Conservation (phyloP, 2,113 vertebrate genomes). For the Microtus ochrogaster region DNA sequence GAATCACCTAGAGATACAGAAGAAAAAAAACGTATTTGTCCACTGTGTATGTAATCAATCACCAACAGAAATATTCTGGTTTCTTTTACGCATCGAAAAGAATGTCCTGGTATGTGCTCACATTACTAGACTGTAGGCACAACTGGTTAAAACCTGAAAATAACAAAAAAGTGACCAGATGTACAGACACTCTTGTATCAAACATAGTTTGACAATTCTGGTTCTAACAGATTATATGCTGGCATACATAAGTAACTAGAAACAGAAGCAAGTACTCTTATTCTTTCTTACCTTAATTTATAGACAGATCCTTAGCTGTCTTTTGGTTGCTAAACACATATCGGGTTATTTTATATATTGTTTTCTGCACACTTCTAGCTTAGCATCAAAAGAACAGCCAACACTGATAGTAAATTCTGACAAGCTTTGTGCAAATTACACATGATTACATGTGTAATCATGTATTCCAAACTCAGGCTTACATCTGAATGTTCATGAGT, state of each 20-base stretch:
- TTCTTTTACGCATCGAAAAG: background rate
- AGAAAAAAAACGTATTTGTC: background rate
- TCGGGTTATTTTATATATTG: background rate
- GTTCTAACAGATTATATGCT: background rate
- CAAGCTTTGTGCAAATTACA: background rate
- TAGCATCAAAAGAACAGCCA: background rate
- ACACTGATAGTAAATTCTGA: background rate
- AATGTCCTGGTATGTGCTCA: background rate
- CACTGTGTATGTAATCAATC: background rate
- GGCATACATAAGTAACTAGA: background rate
- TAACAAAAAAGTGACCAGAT: background rate
- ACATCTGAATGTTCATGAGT: background rate
- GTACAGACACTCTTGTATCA: background rate
- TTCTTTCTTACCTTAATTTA: background rate
- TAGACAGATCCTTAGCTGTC: background rate
- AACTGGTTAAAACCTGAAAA: background rate
- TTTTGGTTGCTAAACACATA: background rate
- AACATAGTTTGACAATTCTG: background rate
- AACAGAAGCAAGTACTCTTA: background rate
- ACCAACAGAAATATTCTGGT: background rate
- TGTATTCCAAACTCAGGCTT: background rate
- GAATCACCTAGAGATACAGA: background rate
- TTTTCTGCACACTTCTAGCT: background rate
- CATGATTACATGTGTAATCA: background rate
- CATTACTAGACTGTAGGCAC: background rate